Evolutionary conservation across 2,797 vertebrate species (phyloP).

Genomic region (Scyliorhinus canicula): DNA sequence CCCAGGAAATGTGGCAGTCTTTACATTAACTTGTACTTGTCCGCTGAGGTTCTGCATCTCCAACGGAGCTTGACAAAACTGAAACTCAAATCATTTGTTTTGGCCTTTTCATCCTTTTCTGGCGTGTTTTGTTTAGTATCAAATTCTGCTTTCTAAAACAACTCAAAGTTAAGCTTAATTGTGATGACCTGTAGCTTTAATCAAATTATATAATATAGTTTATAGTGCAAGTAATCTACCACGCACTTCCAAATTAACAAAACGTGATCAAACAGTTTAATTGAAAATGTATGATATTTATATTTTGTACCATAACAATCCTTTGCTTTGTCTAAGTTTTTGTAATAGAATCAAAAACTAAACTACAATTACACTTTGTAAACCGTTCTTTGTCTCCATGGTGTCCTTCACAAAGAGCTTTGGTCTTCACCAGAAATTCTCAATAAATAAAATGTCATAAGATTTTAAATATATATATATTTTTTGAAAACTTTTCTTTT

Average conservation of each 20-base stretch:
- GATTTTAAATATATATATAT: too few species aligned
- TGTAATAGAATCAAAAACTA: not conserved
- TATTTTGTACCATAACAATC: not conserved
- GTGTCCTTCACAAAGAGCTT: not conserved
- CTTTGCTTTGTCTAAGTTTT: not conserved
- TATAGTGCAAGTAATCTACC: not conserved
- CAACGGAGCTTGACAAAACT: not conserved
- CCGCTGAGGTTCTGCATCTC: not conserved
- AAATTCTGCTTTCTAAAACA: not conserved
- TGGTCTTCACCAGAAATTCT: not conserved
- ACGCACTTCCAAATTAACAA: not conserved
- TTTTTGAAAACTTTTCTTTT: too few species aligned
- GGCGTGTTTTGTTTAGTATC: not conserved
- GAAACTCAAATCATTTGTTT: not conserved
- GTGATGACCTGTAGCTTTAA: not conserved
- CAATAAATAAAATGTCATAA: not conserved
- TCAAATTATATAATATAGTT: not conserved
- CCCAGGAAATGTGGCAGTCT: not conserved
- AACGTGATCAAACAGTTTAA: not conserved
- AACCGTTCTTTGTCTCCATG: not conserved
- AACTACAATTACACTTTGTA: not conserved
- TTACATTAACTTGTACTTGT: not conserved
- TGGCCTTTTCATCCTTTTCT: not conserved
- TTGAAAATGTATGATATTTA: conserved; percentile 5
- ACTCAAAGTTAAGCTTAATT: not conserved